Evolutionary conservation across 2,888 invertebrate species (phyloP).

Genomic region (Limnephilus marmoratus): DNA sequence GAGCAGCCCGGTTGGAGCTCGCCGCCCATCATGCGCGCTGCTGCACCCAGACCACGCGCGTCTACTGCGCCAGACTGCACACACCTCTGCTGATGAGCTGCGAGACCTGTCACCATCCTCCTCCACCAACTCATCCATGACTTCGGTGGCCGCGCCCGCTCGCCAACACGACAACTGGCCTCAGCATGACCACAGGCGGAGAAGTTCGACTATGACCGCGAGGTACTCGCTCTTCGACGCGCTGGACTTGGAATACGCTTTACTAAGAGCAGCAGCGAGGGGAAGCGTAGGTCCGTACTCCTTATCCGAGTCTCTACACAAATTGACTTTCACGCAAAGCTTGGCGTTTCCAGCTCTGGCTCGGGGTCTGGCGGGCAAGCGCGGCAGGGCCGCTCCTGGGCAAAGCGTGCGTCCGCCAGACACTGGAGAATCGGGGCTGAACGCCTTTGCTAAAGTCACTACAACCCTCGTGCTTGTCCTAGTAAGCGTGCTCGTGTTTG

Average conservation of each 20-base stretch:
- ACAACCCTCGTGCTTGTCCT: constrained; percentile 83
- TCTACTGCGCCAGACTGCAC: constrained; percentile 74
- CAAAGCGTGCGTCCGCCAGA: constrained; percentile 77
- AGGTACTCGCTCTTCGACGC: constrained; percentile 84
- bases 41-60: constrained; percentile 85
- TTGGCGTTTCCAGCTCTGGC: constrained; percentile 85
- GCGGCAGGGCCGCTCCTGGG: constrained; percentile 74
- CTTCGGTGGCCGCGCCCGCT: constrained; percentile 73
- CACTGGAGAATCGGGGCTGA: constrained; percentile 81
- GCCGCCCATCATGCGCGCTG: constrained; percentile 79
- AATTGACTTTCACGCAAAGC: constrained; percentile 85
- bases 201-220: constrained; percentile 80
- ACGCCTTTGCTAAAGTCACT: constrained; percentile 84
- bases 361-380: constrained; percentile 81
- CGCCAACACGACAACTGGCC: constrained; percentile 70
- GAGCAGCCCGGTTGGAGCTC: constrained; percentile 71
- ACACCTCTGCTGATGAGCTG: constrained; percentile 69
- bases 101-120: constrained; percentile 72
- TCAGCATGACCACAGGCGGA: constrained; percentile 69
- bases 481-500: constrained; percentile 84
- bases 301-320: constrained; percentile 83
- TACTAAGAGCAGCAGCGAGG: constrained; percentile 82
- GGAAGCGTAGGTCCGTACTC: constrained; percentile 85
- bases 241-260: constrained; percentile 83
- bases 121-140: constrained; percentile 79